A percentile compares a stretch with the other conserved stretches of the same genome.
phyloP scores from a whole-genome alignment of 2,113 vertebrate species.

The Pseudorasbora parva region DNA sequence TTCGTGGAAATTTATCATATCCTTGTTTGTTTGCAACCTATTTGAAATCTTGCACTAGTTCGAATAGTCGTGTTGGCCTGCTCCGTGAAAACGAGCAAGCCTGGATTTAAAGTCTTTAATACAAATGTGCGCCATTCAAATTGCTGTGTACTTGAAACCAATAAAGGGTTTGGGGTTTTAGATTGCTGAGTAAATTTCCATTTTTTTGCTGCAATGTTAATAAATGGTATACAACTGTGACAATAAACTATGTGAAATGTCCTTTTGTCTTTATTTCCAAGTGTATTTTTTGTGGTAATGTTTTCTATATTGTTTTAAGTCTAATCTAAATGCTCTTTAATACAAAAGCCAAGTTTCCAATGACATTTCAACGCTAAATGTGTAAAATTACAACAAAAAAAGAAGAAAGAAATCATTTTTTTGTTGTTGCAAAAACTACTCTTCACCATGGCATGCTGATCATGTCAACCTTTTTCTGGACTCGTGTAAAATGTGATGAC shows the following conservation, averaged over 20 bases:
- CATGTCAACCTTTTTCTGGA: neutral
- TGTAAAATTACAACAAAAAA: neutral
- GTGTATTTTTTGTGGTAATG: conserved; percentile 80
- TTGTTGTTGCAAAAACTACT: neutral
- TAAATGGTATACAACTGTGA: conserved; percentile 94
- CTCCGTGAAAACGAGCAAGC: conserved; percentile 9
- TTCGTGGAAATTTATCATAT: neutral
- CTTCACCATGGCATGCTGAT: neutral
- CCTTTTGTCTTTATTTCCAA: conserved; percentile 99
- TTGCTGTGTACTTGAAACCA: conserved; percentile 52
- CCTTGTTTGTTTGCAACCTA: neutral
- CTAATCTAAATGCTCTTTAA: conserved; percentile 1
- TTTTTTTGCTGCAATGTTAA: conserved; percentile 86
- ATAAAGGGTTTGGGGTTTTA: conserved; percentile 64
- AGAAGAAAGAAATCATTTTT: neutral
- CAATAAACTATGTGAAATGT: conserved; percentile 99
- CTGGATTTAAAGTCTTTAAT: conserved; percentile 10
- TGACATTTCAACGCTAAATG: neutral
- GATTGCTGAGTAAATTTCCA: conserved; percentile 76
- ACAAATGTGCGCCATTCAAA: conserved; percentile 35
- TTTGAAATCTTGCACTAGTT: conserved; percentile 6
- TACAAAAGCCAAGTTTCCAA: neutral
- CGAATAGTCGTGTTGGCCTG: conserved; percentile 6
- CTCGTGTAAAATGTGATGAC: neutral
- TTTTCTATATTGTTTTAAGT: conserved; percentile 54